phyloP scores from a whole-genome alignment of 2,888 invertebrate species.

The Agrilus biguttatus region DNA sequence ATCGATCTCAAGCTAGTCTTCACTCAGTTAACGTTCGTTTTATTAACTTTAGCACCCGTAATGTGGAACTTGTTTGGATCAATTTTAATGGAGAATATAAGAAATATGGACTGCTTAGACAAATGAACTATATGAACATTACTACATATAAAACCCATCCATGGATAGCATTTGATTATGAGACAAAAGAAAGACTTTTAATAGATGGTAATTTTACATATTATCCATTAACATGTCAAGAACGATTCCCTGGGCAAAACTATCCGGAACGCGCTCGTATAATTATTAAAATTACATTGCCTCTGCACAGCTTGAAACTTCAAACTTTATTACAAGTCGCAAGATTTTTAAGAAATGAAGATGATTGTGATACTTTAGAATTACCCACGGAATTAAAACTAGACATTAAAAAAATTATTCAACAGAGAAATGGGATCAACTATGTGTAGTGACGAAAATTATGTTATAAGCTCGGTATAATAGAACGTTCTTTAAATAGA shows the following conservation, averaged over 20 bases:
- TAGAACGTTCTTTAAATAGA: too few relatives aligned
- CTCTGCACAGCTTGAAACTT: slow-evolving; percentile 35
- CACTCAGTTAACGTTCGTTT: slow-evolving; percentile 41
- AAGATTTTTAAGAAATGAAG: slow-evolving; percentile 21
- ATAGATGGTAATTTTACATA: slow-evolving; percentile 34
- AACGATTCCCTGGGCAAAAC: not conserved
- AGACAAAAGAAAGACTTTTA: slow-evolving; percentile 50
- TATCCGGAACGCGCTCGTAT: slow-evolving; percentile 15
- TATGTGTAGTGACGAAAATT: too few relatives aligned
- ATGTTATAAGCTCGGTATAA: too few relatives aligned
- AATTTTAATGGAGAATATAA: slow-evolving; percentile 52
- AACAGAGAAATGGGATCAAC: slow-evolving; percentile 7
- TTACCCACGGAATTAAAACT: slow-evolving; percentile 31
- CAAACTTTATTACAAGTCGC: slow-evolving; percentile 35
- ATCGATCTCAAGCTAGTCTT: slow-evolving; percentile 29
- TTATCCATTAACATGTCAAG: slow-evolving; percentile 31
- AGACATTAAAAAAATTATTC: slow-evolving; percentile 25
- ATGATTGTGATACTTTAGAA: slow-evolving; percentile 26
- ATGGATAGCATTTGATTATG: slow-evolving; percentile 66
- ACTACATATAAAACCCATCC: slow-evolving; percentile 71
- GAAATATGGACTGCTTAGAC: slow-evolving; percentile 43
- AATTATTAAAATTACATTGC: slow-evolving; percentile 38
- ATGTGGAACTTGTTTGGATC: slow-evolving; percentile 57
- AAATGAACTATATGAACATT: slow-evolving; percentile 41
- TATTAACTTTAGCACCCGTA: slow-evolving; percentile 40